Evolutionary conservation across 2,797 vertebrate species (phyloP).

Genomic region (Morus bassanus): DNA sequence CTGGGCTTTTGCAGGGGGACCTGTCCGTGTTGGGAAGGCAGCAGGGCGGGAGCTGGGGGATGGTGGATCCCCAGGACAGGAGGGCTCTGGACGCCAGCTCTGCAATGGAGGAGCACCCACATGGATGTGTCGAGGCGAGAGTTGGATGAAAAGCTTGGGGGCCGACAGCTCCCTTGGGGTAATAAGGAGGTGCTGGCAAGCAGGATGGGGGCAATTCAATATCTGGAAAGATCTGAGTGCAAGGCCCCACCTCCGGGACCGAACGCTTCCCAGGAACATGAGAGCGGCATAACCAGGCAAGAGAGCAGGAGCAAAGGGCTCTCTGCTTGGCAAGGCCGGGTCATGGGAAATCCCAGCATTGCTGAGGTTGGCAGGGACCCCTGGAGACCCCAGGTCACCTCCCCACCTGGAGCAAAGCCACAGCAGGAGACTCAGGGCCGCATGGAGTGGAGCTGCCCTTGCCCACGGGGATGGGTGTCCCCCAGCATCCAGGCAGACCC

Average conservation of each 20-base stretch:
- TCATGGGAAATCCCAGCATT: neutral
- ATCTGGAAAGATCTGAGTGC: fast-evolving
- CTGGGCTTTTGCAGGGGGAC: neutral
- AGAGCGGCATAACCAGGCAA: neutral
- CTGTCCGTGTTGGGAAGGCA: neutral
- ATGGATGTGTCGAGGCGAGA: fast-evolving
- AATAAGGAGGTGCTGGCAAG: neutral
- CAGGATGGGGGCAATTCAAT: fast-evolving
- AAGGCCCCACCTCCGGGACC: neutral
- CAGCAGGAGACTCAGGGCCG: neutral
- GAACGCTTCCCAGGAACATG: fast-evolving
- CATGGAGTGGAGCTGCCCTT: fast-evolving
- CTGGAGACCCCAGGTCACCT: neutral
- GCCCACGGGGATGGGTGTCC: too few species aligned
- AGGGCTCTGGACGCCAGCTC: neutral
- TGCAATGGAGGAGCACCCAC: neutral
- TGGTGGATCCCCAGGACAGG: fast-evolving
- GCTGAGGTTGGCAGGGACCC: neutral
- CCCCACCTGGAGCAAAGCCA: neutral
- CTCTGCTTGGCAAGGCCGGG: neutral
- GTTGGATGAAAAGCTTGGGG: neutral
- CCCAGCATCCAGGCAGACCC: neutral
- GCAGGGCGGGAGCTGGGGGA: neutral
- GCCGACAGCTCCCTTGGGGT: too few species aligned
- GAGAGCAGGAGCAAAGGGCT: neutral